These are phyloP conservation scores for Phymastichus coffea DNA, from an alignment of 1,140 invertebrate genomes.

Conservation along the genomic window DNA sequence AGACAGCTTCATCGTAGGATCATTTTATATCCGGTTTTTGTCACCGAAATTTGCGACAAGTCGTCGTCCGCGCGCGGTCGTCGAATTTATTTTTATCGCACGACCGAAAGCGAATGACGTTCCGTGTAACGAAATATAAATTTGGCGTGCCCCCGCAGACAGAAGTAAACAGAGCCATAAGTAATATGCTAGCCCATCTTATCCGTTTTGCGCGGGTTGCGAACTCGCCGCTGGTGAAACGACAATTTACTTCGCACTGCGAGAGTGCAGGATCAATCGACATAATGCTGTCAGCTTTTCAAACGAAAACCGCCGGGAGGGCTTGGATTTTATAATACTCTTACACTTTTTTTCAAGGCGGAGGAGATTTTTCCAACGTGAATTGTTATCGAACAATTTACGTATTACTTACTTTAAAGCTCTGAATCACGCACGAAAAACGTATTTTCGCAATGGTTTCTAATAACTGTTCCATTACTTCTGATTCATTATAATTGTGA, in stretches of 20 bases:
- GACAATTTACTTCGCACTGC: background rate
- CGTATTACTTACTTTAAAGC: no score
- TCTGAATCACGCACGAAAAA: no score
- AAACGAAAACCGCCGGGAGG: no score
- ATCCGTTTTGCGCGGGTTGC: background rate
- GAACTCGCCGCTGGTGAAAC: background rate
- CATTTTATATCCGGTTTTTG: no score
- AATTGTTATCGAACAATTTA: no score
- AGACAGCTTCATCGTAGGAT: conserved; percentile 22
- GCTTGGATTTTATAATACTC: no score
- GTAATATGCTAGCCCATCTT: conserved; percentile 43
- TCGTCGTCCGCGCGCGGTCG: conserved; percentile 44
- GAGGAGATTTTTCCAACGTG: no score
- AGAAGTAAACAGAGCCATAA: conserved; percentile 51
- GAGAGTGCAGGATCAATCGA: conserved; percentile 1
- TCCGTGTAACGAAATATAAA: conserved; percentile 53
- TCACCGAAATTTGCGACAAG: conserved; percentile 28
- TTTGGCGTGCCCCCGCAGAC: conserved; percentile 38
- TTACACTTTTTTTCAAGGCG: no score
- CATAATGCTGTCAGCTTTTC: conserved; percentile 1
- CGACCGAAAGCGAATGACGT: conserved; percentile 44
- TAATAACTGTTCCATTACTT: no score
- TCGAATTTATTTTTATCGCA: conserved; percentile 51
- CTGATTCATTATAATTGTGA: no score
- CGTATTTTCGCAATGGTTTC: no score